Percentiles rank a stretch among this genome's conserved stretches.
phyloP scores from a whole-genome alignment of 64 coral and sea anemone species.

The Dendronephthya gigantea region DNA sequence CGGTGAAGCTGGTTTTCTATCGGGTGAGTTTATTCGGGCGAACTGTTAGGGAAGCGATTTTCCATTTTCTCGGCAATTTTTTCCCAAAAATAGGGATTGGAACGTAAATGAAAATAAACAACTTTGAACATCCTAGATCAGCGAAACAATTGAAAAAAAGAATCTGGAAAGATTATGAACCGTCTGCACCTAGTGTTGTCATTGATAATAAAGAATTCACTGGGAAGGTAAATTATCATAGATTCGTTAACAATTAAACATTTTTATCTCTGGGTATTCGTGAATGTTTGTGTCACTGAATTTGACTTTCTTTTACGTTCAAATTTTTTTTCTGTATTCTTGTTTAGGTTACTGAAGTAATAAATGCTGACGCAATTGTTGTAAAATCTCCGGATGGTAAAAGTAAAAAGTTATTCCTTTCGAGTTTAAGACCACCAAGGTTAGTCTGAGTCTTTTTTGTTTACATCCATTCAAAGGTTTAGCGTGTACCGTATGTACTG shows the following conservation, averaged over 20 bases:
- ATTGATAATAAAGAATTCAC: slow-evolving; percentile 86
- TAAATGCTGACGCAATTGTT: slow-evolving; percentile 84
- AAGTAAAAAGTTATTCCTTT: slow-evolving; percentile 80
- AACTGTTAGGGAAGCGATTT: too few species aligned
- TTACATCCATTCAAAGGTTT: not conserved
- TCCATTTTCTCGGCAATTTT: too few species aligned
- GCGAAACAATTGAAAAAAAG: slow-evolving; percentile 72
- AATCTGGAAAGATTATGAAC: slow-evolving; percentile 89
- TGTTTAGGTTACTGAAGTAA: slow-evolving; percentile 64
- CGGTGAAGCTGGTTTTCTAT: too few species aligned
- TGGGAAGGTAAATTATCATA: slow-evolving; percentile 75
- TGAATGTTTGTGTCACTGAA: too few species aligned
- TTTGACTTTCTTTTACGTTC: too few species aligned
- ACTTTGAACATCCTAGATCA: slow-evolving; percentile 31
- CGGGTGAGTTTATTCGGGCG: too few species aligned
- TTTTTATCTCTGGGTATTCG: too few species aligned
- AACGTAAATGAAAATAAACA: too few species aligned
- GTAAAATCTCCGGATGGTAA: slow-evolving; percentile 53
- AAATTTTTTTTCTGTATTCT: not conserved
- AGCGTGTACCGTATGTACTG: not conserved
- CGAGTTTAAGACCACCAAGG: slow-evolving; percentile 93
- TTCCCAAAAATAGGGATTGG: too few species aligned
- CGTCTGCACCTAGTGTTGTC: slow-evolving; percentile 36
- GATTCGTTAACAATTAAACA: too few species aligned
- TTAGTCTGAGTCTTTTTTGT: not conserved